These are phyloP conservation scores for Latrodectus hesperus DNA, from an alignment of 2,888 invertebrate genomes.

Conservation along the genomic window DNA sequence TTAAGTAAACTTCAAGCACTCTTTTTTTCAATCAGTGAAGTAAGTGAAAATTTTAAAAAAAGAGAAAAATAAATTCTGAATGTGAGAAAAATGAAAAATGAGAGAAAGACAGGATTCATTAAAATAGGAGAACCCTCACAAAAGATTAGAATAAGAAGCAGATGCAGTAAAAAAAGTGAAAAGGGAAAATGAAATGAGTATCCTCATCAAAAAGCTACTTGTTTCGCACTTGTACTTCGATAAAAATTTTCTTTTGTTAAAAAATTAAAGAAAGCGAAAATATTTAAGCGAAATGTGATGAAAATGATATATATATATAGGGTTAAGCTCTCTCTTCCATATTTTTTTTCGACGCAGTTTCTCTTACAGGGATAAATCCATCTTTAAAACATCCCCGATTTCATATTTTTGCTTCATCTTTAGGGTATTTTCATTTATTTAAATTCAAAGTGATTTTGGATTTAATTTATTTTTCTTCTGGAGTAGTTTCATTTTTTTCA, in stretches of 20 bases:
- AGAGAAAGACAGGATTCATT: neutral
- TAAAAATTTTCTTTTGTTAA: constrained; percentile 3
- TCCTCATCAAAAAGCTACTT: constrained; percentile 48
- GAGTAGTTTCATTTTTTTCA: too few species aligned
- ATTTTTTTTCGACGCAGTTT: too few species aligned
- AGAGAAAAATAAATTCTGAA: neutral
- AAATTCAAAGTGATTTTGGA: too few species aligned
- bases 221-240: constrained; percentile 27
- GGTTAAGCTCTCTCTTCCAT: neutral
- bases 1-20: neutral
- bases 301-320: constrained; percentile 15
- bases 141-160: constrained; percentile 10
- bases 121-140: constrained; percentile 8
- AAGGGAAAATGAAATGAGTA: constrained; percentile 36
- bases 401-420: too few species aligned
- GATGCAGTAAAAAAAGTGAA: constrained; percentile 3
- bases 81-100: neutral
- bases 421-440: too few species aligned
- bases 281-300: constrained; percentile 21
- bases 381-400: too few species aligned
- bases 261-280: constrained; percentile 41
- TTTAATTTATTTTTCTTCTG: too few species aligned
- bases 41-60: neutral
- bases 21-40: neutral
- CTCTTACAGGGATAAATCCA: too few species aligned